phyloP scores from a whole-genome alignment of 2,888 invertebrate species.

The Synanthedon tipuliformis region DNA sequence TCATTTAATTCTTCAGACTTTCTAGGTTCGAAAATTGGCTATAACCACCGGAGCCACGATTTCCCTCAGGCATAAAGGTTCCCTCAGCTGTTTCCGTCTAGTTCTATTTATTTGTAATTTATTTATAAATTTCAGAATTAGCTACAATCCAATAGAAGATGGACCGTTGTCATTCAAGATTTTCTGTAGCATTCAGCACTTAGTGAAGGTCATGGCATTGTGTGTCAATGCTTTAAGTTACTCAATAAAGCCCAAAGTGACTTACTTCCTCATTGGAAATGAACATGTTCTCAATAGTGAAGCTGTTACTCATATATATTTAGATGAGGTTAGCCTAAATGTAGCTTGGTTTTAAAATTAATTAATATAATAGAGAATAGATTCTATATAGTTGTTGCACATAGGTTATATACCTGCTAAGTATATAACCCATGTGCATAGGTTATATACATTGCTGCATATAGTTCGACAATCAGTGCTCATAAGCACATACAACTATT shows the following conservation, averaged over 20 bases:
- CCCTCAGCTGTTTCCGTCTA: too few species aligned
- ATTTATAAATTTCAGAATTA: conserved; percentile 43
- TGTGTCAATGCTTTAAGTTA: conserved; percentile 65
- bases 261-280: conserved; percentile 51
- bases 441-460: too few species aligned
- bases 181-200: conserved; percentile 63
- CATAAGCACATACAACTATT: too few species aligned
- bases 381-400: too few species aligned
- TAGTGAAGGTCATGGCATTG: conserved; percentile 60
- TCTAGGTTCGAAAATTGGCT: too few species aligned
- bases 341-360: background rate
- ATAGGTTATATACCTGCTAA: too few species aligned
- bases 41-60: too few species aligned
- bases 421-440: too few species aligned
- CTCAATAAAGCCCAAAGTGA: conserved; percentile 61
- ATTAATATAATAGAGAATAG: background rate
- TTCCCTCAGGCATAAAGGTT: too few species aligned
- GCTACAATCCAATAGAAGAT: conserved; percentile 62
- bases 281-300: conserved; percentile 44
- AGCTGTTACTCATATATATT: conserved; percentile 48
- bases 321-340: conserved; percentile 40
- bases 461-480: too few species aligned
- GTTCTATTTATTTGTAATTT: too few species aligned
- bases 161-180: conserved; percentile 69
- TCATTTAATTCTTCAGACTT: too few species aligned